Conservation (phyloP, 2,113 vertebrate species). For the Notiomystis cincta region DNA sequence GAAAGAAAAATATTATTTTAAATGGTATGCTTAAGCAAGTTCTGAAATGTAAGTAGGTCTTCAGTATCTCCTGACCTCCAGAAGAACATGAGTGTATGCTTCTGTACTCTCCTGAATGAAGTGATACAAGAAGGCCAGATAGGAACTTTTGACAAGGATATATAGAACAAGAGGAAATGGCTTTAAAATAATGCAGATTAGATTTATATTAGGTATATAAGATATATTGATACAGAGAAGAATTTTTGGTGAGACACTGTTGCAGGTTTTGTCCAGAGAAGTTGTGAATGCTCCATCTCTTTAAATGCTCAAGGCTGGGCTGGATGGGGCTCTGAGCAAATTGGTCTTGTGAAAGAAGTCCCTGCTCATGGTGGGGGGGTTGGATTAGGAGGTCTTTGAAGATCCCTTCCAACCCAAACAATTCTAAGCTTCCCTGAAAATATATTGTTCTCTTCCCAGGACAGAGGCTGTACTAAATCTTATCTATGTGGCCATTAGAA, state of each 20-base stretch:
- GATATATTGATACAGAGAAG: no score
- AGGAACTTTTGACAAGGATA: not conserved
- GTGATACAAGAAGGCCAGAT: not conserved
- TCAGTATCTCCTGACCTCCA: not conserved
- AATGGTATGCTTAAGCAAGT: not conserved
- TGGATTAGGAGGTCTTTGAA: not conserved
- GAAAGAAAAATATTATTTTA: not conserved
- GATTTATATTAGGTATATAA: not conserved
- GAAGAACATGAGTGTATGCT: not conserved
- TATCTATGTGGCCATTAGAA: not conserved
- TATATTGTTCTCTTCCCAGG: not conserved
- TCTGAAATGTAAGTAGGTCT: not conserved
- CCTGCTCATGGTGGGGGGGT: accelerated
- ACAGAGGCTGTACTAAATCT: not conserved
- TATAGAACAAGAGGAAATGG: not conserved
- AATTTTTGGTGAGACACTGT: not conserved
- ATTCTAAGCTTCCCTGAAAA: not conserved
- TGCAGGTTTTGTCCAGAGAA: not conserved
- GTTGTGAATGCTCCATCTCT: not conserved
- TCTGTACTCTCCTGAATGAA: not conserved
- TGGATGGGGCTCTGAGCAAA: not conserved
- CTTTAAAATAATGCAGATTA: not conserved
- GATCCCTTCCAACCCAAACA: not conserved
- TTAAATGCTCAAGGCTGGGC: not conserved
- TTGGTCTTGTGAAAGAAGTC: not conserved